Evolutionary conservation across 2,888 invertebrate species (phyloP).

Genomic region (Pheosia gnoma): DNA sequence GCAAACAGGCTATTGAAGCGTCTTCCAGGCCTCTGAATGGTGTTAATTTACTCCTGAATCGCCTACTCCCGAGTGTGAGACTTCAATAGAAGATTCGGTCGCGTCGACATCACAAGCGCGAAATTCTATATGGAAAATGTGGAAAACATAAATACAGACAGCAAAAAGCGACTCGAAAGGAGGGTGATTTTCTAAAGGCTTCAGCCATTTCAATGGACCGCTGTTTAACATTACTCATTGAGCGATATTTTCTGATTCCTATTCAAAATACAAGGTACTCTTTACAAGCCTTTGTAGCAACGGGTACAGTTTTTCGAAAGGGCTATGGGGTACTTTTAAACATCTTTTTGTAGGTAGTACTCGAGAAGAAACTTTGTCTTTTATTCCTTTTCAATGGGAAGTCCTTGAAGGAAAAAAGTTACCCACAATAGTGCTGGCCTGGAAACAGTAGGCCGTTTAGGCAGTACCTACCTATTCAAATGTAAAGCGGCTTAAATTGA

Average conservation of each 20-base stretch:
- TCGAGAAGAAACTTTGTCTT: constrained; percentile 47
- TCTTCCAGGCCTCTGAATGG: constrained; percentile 62
- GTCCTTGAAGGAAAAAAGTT: constrained; percentile 38
- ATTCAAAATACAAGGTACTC: constrained; percentile 60
- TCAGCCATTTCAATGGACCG: constrained; percentile 74
- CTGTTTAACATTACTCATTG: constrained; percentile 80
- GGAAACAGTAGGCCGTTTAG: constrained; percentile 22
- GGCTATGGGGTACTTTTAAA: constrained; percentile 51
- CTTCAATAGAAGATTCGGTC: constrained; percentile 70
- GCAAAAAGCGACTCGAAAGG: constrained; percentile 73
- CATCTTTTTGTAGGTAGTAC: constrained; percentile 37
- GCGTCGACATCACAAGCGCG: constrained; percentile 63
- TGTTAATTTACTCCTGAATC: constrained; percentile 76
- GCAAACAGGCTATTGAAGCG: constrained; percentile 42
- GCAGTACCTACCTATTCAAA: constrained; percentile 11
- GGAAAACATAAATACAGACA: constrained; percentile 75
- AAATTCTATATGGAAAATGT: constrained; percentile 79
- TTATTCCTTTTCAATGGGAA: constrained; percentile 41
- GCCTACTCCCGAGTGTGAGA: constrained; percentile 66
- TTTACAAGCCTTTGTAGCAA: constrained; percentile 33
- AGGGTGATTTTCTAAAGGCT: constrained; percentile 81
- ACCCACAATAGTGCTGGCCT: constrained; percentile 33
- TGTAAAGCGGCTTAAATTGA: constrained; percentile 15
- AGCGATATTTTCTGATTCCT: constrained; percentile 75
- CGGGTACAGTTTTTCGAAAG: constrained; percentile 42